Evolutionary conservation across 2,797 vertebrate genomes (phyloP), one percentile per base, ranked within the genome.

Genomic region (Ataeniobius toweri): DNA sequence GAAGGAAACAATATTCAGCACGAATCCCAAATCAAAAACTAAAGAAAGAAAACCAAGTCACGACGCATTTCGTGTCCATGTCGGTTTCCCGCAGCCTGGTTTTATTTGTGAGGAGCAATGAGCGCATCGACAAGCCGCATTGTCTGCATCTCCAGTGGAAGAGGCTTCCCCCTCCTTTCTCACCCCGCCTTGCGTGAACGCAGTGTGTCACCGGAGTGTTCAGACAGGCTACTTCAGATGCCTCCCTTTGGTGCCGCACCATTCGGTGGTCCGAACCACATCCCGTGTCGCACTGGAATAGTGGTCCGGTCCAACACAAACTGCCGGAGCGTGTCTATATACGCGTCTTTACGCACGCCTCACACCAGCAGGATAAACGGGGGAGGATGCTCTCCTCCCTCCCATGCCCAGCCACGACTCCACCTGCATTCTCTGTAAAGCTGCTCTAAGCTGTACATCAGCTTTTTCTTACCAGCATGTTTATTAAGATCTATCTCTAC

Each of bases 1-100:
- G 6, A 20, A 41, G 28, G 28, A 3, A 55, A 31, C 78, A 71
- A 73, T 89, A 83, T 82, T 92, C 76, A 74, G 72, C 83, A 86
- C 88, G 91, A 89, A 87, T 86, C 81, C 86, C n/a, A 50, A 59
- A 75, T 56, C 6, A 3, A 87, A 87, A 88, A 75, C 90, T 8
- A 13, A 88, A 88, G 88, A 75, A 90, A 93, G 92, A 93, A 78
- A 89, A 77, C 78, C 80, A 75, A 85, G 89, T 89, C 73, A 89
- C 89, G 61, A 88, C 77, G 89, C 88, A 85, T 87, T 77, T 80
- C 39, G 90, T 87, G 55, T 83, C 85, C 88, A 41, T n/a, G 3
- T 10, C 78, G 73, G 81, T 76, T 88, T 80, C 91, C 89, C 87
- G 69, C 80, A 80, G 65, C 73, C 53, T 63, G 80, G 86, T 88